Evolutionary conservation across 2,113 vertebrate genomes (phyloP), one percentile per base, ranked within the genome.

Genomic region (Vireo altiloquus): DNA sequence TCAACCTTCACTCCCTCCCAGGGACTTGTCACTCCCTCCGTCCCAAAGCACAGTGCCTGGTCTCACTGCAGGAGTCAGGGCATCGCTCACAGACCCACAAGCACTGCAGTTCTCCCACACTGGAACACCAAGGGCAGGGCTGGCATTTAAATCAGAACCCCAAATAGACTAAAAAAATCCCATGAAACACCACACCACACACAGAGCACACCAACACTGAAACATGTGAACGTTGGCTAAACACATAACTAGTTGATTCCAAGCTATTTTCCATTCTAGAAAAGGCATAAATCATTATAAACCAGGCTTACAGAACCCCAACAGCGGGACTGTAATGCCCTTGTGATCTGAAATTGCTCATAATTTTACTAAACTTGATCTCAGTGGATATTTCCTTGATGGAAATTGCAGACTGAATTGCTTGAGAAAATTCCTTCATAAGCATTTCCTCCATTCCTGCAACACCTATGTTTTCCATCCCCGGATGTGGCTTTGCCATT

Each of bases 391-490:
- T 82, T 60, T 94, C 61, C 75, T 76, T 92, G 66, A 90, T 72
- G 57, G 86, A 90, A 92, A 85, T 10, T 79, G 35, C 85, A 93
- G 79, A 72, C 24, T 66, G 35, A 82, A 76, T 63, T 88, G 71
- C 63, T 60, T 37, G 28, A 94, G 53, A 88, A 74, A 90, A 92
- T 63, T 82, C 61, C 52, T 92, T 75, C 47, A 63, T 27, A 42
- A 88, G 44, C 40, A 82, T 72, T 94, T 95, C 94, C 79, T 94
- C 70, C 53, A 49, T 47, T 82, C 79, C 82, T 88, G 47, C 59
- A 63, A 47, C 47, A 60, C 3, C 15, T 40, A 44, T 10, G 25
- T 39, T 88, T 90, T 94, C 82, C 86, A 60, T 39, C 56, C 35
- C 66, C 3, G 0, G 82, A 90, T 82, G 31, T 39, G 59, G 2